phyloP scores from a whole-genome alignment of 2,113 vertebrate species.

The Cebidichthys violaceus region DNA sequence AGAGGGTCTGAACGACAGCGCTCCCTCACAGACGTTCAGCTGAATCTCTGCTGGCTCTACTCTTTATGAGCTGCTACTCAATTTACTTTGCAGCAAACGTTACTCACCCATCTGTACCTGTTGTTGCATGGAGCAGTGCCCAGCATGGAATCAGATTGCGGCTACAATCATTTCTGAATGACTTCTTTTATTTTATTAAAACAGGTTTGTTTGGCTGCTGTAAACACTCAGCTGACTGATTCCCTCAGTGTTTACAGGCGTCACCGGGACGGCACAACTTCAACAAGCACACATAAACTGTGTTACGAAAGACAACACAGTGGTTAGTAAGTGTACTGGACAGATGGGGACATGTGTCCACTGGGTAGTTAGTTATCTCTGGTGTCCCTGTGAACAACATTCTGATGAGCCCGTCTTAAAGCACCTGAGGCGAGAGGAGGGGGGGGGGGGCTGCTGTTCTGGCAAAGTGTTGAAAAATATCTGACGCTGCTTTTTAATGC shows the following conservation, averaged over 20 bases:
- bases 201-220: not conserved
- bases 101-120: not conserved
- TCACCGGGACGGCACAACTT: no score
- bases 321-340: not conserved
- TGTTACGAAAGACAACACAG: not conserved
- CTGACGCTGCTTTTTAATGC: slow-evolving; percentile 13
- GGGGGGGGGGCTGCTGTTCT: slow-evolving; percentile 20
- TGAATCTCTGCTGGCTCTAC: not conserved
- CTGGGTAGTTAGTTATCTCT: slow-evolving; percentile 15
- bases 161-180: not conserved
- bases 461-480: not conserved
- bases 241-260: not conserved
- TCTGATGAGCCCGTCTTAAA: slow-evolving; percentile 16
- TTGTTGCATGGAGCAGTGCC: not conserved
- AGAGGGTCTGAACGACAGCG: not conserved
- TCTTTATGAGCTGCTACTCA: not conserved
- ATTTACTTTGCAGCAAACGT: not conserved
- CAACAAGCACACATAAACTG: not conserved
- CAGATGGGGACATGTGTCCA: slow-evolving; percentile 8
- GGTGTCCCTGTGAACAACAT: slow-evolving; percentile 29
- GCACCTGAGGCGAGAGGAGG: slow-evolving; percentile 27
- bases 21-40: not conserved
- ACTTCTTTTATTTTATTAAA: not conserved
- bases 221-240: not conserved
- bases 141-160: not conserved